A percentile compares a stretch with the other conserved stretches of the same genome.
phyloP scores from a whole-genome alignment of 2,797 vertebrate genomes.

The Pelobates cultripes region DNA sequence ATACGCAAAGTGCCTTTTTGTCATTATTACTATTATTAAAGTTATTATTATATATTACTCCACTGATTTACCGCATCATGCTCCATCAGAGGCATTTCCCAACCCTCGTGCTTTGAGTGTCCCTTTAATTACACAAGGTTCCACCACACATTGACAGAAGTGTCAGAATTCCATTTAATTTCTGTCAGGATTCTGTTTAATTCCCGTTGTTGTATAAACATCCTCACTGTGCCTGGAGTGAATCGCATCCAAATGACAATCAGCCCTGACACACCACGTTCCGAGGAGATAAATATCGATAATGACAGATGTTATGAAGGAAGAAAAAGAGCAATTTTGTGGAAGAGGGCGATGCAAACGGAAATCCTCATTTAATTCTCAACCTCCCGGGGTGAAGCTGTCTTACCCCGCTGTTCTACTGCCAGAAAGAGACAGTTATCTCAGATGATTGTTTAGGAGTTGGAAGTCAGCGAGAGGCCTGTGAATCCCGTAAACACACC shows the following conservation, averaged over 20 bases:
- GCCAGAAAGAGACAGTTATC: no score
- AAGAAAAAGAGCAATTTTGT: conserved; percentile 5
- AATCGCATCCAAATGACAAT: not conserved
- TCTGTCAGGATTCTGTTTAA: not conserved
- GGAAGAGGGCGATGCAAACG: not conserved
- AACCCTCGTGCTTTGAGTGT: no score
- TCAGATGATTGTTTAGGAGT: no score
- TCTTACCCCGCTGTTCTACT: not conserved
- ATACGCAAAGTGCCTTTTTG: no score
- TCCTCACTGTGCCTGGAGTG: not conserved
- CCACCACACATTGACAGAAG: no score
- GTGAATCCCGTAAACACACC: no score
- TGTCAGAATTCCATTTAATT: not conserved
- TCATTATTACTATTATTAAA: no score
- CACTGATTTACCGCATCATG: no score
- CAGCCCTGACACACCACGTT: not conserved
- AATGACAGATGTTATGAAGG: conserved; percentile 17
- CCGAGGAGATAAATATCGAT: conserved; percentile 23
- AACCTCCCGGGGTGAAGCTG: not conserved
- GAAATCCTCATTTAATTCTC: not conserved
- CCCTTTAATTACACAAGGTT: no score
- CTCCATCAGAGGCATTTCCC: no score
- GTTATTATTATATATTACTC: no score
- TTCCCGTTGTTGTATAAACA: not conserved
- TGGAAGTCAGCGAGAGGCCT: no score